These are phyloP conservation scores for Apodemus speciosus DNA, from an alignment of 2,113 vertebrate genomes.

Conservation along the genomic window DNA sequence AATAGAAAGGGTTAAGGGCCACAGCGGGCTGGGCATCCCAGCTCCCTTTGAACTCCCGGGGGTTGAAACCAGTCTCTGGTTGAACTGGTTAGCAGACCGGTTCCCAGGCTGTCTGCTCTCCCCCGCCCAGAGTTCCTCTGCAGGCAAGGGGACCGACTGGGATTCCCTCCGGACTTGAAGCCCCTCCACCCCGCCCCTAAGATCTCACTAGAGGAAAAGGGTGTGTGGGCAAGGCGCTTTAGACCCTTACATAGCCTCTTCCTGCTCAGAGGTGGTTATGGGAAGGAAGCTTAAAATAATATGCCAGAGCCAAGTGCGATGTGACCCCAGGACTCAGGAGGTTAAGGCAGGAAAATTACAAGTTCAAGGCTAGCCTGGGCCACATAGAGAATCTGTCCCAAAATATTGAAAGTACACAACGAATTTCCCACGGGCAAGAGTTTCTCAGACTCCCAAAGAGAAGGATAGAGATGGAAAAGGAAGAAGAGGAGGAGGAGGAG, in stretches of 20 bases:
- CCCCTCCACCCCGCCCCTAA: not conserved
- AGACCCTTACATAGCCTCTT: not conserved
- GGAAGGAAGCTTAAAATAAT: not conserved
- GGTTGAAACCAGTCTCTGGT: slow-evolving; percentile 80
- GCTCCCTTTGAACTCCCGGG: slow-evolving; percentile 71
- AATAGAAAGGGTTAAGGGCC: slow-evolving; percentile 74
- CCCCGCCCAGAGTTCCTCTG: not conserved
- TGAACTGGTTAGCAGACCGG: slow-evolving; percentile 81
- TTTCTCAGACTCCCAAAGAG: not conserved
- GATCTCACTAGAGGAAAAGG: not conserved
- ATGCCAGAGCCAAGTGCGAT: not conserved
- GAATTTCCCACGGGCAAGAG: not conserved
- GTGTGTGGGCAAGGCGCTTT: not conserved
- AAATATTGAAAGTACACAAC: not conserved
- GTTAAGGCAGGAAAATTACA: not conserved
- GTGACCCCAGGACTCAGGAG: not conserved
- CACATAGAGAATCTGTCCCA: not conserved
- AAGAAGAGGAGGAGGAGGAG: not conserved
- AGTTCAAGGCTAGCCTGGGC: not conserved
- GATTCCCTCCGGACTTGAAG: not conserved
- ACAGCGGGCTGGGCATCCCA: slow-evolving; percentile 26
- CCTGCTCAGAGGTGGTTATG: not conserved
- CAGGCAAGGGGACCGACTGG: not conserved
- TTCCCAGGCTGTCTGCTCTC: slow-evolving; percentile 67
- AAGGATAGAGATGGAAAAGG: not conserved